Percentiles rank a stretch among this genome's conserved stretches.
phyloP scores from a whole-genome alignment of 2,797 vertebrate species.

The Leptoclinus maculatus region DNA sequence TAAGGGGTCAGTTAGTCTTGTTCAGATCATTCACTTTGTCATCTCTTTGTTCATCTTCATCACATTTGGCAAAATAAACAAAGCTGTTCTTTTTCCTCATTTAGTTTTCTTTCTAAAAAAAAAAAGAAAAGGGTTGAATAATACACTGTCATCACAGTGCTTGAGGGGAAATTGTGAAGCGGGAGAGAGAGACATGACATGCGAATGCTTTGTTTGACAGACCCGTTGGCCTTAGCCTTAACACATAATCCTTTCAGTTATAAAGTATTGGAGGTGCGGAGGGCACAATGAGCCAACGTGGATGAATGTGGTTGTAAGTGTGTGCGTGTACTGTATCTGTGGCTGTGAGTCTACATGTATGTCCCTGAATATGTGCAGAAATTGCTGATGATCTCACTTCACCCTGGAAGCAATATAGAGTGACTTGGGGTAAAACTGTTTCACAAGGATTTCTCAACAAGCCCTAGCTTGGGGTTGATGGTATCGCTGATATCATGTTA shows the following conservation, averaged over 20 bases:
- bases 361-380: constrained; percentile 11
- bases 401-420: constrained; percentile 21
- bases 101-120: background rate
- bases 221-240: constrained; percentile 13
- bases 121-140: constrained; percentile 7
- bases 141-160: constrained; percentile 25
- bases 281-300: constrained; percentile 25
- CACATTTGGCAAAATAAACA: constrained; percentile 10
- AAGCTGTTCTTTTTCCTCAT: background rate
- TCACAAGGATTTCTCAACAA: constrained; percentile 50
- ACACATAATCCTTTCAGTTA: constrained; percentile 38
- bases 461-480: constrained; percentile 57
- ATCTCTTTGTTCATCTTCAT: constrained; percentile 11
- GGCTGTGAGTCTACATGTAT: constrained; percentile 20
- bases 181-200: constrained; percentile 42
- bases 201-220: constrained; percentile 41
- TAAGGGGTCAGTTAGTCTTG: background rate
- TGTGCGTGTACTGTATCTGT: background rate
- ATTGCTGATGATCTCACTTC: constrained; percentile 30
- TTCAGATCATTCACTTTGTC: background rate
- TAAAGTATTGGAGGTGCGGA: constrained; percentile 3
- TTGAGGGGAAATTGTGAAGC: constrained; percentile 43
- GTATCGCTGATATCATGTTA: constrained; percentile 44
- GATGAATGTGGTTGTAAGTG: background rate
- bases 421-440: constrained; percentile 13